Evolutionary conservation across 2,888 invertebrate species (phyloP), one percentile per base, ranked within the genome.

Genomic region (Leptinotarsa haldemani): DNA sequence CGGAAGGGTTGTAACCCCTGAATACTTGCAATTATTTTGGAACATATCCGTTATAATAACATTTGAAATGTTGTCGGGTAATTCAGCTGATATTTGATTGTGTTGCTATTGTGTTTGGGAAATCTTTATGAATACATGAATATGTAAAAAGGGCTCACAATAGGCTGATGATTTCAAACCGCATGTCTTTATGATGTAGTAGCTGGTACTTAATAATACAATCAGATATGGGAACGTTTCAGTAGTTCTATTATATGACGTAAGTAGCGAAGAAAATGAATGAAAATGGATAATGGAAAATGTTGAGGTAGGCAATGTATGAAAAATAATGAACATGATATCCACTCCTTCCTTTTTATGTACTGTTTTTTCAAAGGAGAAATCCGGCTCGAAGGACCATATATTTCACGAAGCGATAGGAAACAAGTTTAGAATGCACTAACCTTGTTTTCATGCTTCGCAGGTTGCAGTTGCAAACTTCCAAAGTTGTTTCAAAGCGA

Each of bases 21-120:
- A 77, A 78, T 79, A 80, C 74, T 71, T 74, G 81, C 83, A 83
- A 84, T 84, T 83, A 84, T 85, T 84, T 83, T 81, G 80, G 83
- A 82, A 84, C 83, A 82, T 80, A 82, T 83, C 83, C 83, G 84
- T 84, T 84, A 84, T 84, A 82, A 83, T 83, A 84, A 83, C 83
- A 81, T 83, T 81, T 81, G 78, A 81, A 82, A 82, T 82, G 81
- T 82, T 82, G 80, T 81, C 82, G 80, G 69, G 80, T 78, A 82
- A 82, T 78, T 78, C 77, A 63, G 74, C 69, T 71, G 81, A 82
- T 83, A 84, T 84, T 84, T 82, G 83, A 84, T 83, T 84, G 83
- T 83, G 81, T 77, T 82, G 74, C 82, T 79, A 83, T 84, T 84
- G 84, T 84, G 79, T 78, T 83, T 80, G 73, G 75, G 81, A 81